phyloP scores from a whole-genome alignment of 2,888 invertebrate genomes.

The Zygothrica quintamaculata region DNA sequence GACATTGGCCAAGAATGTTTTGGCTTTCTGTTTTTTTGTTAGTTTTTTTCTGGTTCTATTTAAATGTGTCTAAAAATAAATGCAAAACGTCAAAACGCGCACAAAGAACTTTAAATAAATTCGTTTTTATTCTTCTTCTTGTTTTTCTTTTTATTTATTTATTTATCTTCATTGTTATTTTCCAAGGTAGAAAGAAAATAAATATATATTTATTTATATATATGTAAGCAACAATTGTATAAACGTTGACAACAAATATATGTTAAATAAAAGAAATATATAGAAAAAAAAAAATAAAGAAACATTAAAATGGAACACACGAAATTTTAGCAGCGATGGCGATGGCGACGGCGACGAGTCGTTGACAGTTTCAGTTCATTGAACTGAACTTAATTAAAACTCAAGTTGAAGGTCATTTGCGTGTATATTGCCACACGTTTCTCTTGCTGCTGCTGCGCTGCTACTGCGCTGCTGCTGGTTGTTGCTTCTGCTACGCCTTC shows the following conservation, averaged over 20 bases:
- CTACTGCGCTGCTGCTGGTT: slow-evolving; percentile 30
- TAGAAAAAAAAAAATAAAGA: slow-evolving; percentile 34
- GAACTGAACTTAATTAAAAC: slow-evolving; percentile 81
- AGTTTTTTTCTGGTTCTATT: slow-evolving; percentile 3
- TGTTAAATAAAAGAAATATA: slow-evolving; percentile 29
- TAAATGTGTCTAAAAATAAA: slow-evolving; percentile 32
- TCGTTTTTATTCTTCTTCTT: too few species aligned
- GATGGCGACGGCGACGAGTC: slow-evolving; percentile 45
- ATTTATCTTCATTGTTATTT: slow-evolving; percentile 7
- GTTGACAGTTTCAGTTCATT: slow-evolving; percentile 78
- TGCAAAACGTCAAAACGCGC: slow-evolving; percentile 1
- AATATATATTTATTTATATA: not conserved
- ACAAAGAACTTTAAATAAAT: slow-evolving; percentile 35
- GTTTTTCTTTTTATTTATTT: not conserved
- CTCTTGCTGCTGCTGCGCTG: slow-evolving; percentile 9
- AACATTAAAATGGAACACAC: slow-evolving; percentile 47
- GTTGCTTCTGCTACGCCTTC: slow-evolving; percentile 20
- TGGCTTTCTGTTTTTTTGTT: too few species aligned
- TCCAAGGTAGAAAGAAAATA: slow-evolving; percentile 31
- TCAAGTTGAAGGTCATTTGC: slow-evolving; percentile 77
- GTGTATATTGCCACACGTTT: slow-evolving; percentile 25
- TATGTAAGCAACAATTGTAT: slow-evolving; percentile 30
- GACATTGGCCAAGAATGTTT: slow-evolving; percentile 18
- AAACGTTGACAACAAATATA: slow-evolving; percentile 13
- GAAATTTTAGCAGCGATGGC: slow-evolving; percentile 13